These are phyloP conservation scores for Phyllotis vaccarum DNA, from an alignment of 2,797 vertebrate genomes.

Conservation along the genomic window DNA sequence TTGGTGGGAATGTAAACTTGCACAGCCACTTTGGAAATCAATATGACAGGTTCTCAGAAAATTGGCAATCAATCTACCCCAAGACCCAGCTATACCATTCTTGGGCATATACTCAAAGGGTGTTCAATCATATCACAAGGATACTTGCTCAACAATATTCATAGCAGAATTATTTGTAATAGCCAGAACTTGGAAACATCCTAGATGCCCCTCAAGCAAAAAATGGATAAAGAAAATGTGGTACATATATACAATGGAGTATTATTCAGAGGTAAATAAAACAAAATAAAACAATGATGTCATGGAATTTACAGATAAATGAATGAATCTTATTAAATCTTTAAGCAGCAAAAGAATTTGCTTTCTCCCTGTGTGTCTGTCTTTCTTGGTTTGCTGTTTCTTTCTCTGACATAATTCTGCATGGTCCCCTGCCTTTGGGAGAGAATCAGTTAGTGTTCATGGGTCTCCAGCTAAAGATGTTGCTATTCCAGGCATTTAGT, in stretches of 20 bases:
- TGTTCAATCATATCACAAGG: neutral
- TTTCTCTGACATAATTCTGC: neutral
- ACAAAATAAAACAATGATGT: neutral
- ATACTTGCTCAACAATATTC: neutral
- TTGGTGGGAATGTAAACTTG: neutral
- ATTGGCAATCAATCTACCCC: neutral
- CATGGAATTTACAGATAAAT: neutral
- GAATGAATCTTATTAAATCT: neutral
- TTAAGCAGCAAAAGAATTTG: conserved; percentile 29
- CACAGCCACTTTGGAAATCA: neutral
- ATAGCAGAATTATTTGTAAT: neutral
- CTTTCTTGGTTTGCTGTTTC: neutral
- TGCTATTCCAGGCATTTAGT: neutral
- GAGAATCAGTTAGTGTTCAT: neutral
- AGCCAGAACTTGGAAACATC: neutral
- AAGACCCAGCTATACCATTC: neutral
- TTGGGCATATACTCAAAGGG: neutral
- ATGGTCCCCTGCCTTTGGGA: neutral
- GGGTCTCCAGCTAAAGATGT: neutral
- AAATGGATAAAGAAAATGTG: neutral
- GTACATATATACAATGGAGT: neutral
- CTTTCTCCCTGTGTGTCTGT: neutral
- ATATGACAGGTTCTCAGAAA: neutral
- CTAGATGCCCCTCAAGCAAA: neutral
- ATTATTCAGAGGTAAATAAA: neutral